These are phyloP conservation scores for Tympanoctomys barrerae DNA, from an alignment of 2,797 vertebrate species.

Conservation along the genomic window DNA sequence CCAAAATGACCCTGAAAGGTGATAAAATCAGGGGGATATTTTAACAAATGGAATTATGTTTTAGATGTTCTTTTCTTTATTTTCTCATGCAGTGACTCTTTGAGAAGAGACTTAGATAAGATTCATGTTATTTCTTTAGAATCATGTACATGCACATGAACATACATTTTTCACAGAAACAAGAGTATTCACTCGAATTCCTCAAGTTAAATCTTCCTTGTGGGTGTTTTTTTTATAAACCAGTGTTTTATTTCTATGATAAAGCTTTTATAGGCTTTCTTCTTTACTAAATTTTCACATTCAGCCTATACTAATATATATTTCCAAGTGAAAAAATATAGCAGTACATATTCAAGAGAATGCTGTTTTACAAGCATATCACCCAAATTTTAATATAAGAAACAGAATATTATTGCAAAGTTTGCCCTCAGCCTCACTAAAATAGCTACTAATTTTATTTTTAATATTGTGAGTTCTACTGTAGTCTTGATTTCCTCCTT, in stretches of 20 bases:
- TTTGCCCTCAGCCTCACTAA: background rate
- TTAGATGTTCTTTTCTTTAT: background rate
- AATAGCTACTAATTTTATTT: background rate
- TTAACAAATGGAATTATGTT: background rate
- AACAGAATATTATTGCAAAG: background rate
- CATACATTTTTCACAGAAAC: background rate
- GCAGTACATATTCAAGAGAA: background rate
- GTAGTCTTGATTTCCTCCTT: background rate
- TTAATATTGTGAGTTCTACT: background rate
- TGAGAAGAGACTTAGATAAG: background rate
- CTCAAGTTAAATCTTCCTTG: background rate
- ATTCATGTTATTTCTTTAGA: conserved; percentile 12
- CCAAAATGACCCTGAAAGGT: background rate
- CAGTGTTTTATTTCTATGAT: conserved; percentile 3
- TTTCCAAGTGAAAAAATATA: background rate
- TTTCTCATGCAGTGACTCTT: background rate
- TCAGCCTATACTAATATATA: background rate
- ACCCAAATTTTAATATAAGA: background rate
- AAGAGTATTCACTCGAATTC: background rate
- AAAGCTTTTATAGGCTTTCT: background rate
- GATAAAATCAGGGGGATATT: background rate
- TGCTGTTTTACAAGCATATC: background rate
- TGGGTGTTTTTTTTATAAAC: background rate
- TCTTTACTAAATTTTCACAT: background rate
- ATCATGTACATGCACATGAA: background rate